Base-by-base conservation (phyloP, 2,797 vertebrate species). In the Carapus acus region DNA sequence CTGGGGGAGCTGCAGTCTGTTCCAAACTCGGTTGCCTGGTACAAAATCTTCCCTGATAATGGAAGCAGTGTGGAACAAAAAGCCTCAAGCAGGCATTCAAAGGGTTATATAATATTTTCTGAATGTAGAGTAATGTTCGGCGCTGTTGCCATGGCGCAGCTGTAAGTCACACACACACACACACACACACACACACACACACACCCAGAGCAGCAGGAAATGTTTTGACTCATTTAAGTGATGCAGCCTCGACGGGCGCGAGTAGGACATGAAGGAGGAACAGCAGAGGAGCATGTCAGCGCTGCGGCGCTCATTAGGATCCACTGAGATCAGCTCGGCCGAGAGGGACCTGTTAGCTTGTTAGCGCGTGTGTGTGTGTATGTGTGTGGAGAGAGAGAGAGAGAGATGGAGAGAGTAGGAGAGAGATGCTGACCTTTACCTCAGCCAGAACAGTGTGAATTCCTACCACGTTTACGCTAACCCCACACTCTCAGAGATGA, bases 271-370 rank as follows among this genome's bases (percentile, higher is more conserved):
- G 23, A 67, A 60, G 20, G 18, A 36, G 67, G 65, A 36, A 38
- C 0, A 7, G 43, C 21, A 43, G 23, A 76, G 31, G 58, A 56
- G 54, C 48, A 49, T 39, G 65, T 76, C 69, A 71, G 67, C 71
- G 68, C 72, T 66, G 46, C 60, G 63, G 59, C 58, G 48, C 56
- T 76, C 50, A 52, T 63, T 69, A 65, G 46, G 34, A 13, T 54
- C 59, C 58, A 38, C 36, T 53, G 53, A 71, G 62, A 65, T 40
- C 45, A 46, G 7, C n/a, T 34, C 40, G 31, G 51, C 62, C 39
- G 42, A 52, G 45, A 51, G 73, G 66, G 71, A 70, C 55, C 54
- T 50, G 65, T 66, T 71, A 62, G 3, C 22, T 3, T 43, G 37
- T 49, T 19, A 45, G 29, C 54, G 61, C 54, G 20, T 58, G 31